These are phyloP conservation scores for Microcebus lehilahytsara DNA, from an alignment of 2,113 vertebrate species.

Conservation along the genomic window DNA sequence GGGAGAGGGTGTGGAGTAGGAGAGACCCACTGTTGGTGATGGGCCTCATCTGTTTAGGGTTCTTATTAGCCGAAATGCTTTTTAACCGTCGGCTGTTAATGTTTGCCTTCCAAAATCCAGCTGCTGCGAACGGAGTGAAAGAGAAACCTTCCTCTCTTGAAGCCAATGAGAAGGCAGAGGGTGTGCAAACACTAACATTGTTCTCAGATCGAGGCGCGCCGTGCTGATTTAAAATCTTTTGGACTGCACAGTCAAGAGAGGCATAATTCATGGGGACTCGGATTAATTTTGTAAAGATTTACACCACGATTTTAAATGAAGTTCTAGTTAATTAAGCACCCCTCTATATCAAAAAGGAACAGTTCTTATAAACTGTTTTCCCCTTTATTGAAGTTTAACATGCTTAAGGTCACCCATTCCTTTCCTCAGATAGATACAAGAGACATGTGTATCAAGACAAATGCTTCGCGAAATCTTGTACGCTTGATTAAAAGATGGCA, in stretches of 20 bases:
- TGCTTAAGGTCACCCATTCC: conserved; percentile 24
- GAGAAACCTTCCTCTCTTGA: conserved; percentile 57
- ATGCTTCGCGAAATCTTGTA: neutral
- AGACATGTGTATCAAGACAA: neutral
- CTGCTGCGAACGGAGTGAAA: conserved; percentile 50
- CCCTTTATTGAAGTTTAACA: conserved; percentile 37
- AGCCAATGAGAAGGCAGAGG: conserved; percentile 53
- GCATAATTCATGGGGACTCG: conserved; percentile 70
- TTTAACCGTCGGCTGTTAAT: conserved; percentile 74
- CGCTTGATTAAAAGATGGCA: neutral
- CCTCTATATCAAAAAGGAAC: conserved; percentile 65
- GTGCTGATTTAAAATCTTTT: conserved; percentile 77
- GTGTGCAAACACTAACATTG: conserved; percentile 41
- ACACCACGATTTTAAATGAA: conserved; percentile 72
- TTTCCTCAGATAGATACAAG: neutral
- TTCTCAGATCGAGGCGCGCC: conserved; percentile 54
- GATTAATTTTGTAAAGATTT: conserved; percentile 80
- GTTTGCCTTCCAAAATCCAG: conserved; percentile 72
- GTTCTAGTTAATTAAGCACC: conserved; percentile 79
- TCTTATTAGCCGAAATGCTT: conserved; percentile 67
- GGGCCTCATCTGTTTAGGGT: conserved; percentile 50
- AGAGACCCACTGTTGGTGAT: conserved; percentile 24
- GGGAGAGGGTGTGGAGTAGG: neutral
- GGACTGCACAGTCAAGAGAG: conserved; percentile 66
- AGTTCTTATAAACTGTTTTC: conserved; percentile 54